Base-by-base conservation (phyloP, 2,797 vertebrate species). In the Neopelma chrysocephalum region DNA sequence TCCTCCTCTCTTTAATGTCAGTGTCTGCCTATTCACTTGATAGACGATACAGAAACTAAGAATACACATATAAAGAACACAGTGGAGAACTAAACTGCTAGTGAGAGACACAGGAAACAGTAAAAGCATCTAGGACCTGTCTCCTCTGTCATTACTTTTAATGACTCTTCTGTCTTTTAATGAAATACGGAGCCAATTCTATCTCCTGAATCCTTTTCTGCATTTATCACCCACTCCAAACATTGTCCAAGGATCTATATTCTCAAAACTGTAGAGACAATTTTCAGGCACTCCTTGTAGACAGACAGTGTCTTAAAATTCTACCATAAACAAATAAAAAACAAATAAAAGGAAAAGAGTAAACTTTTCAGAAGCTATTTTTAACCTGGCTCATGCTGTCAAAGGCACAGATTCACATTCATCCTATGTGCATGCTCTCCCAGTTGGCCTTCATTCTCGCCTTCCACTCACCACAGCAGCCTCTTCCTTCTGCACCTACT, bases 41-140 rank as follows among this genome's bases (percentile, higher is more conserved):
- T 1, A 93, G 62, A 50, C 0, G 1, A 79, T 51, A 70, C 27
- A 94, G 58, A 96, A 89, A 70, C 25, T 26, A 54, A 79, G 19
- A 89, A 73, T 12, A 69, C 0, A 1, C 0, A 1, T 8, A 43
- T 27, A 64, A 91, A 82, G 56, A 82, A 94, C 90, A 61, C 1
- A 65, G 40, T 2, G 5, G 68, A 85, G 79, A 93, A 83, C 56
- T 68, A 90, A 83, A 84, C 10, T 23, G 69, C 32, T 45, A 71
- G 56, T 53, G 54, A 92, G 77, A 94, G 66, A 82, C 54, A 71
- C 15, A 87, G 89, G 73, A 94, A 95, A 87, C 23, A 77, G 56
- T 93, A 94, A 92, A 90, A 89, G 48, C 43, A 93, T 72, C 77
- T 82, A 84, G 25, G 70, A 84, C 29, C 34, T 36, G 22, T 53